Base-by-base conservation (phyloP, 2,888 invertebrate genomes). In the Harpagoxenus sublaevis region DNA sequence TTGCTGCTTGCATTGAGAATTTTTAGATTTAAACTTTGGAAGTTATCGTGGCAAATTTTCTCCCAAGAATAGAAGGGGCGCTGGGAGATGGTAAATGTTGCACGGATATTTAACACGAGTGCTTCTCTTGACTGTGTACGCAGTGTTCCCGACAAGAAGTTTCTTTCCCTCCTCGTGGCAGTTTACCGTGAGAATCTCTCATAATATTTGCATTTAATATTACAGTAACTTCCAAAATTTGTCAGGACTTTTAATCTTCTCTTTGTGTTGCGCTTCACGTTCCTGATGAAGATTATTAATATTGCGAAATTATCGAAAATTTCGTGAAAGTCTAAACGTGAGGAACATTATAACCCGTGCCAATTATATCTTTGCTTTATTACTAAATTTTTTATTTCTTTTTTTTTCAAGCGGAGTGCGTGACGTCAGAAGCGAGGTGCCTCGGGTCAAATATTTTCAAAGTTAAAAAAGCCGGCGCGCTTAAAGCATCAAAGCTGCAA, bases 401-500 rank as follows among this genome's bases (percentile, higher is more conserved):
- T 28, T 65, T 48, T 71, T 70, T n/a, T 70, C 18, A 18, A 51
- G 74, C 48, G 39, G 18, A 55, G 35, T 73, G 79, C 74, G 48
- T 81, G 60, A 81, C 74, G 79, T 79, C 48, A 79, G 74, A 81
- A 73, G 79, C 73, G 79, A 73, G 39, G 48, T 71, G 73, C 74
- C 48, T 73, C 60, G 48, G 48, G 79, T 28, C 6, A 81, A 81
- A 60, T 73, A 73, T 73, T 73, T 81, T 81, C 74, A 48, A 81
- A 73, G 79, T 57, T 55, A 66, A 53, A 51, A 79, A 86, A 86
- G 87, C 87, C 75, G 75, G 77, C 75, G 87, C 84, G 86, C 62
- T 81, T 62, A 60, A 77, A 87, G 87, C 87, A 75, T 86, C 79
- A 84, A 87, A 87, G 87, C 70, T 86, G 75, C 35, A 78, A 65